A percentile compares a stretch with the other conserved stretches of the same genome.
These are phyloP conservation scores for Oophaga pumilio DNA, from an alignment of 2,113 vertebrate genomes.

Conservation along the genomic window DNA sequence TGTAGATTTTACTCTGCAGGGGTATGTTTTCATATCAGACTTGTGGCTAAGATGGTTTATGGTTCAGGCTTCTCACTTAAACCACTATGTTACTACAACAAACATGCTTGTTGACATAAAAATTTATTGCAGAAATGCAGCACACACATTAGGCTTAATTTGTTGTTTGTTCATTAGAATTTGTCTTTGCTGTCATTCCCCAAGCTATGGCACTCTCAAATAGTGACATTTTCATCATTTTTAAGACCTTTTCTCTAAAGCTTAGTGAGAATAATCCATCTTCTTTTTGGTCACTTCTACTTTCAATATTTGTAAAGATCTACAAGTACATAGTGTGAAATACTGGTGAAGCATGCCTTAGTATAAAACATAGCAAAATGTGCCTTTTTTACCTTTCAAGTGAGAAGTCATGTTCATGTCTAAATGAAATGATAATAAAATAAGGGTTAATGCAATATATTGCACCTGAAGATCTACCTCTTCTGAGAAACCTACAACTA, in stretches of 20 bases:
- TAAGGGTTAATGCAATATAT: too few species aligned
- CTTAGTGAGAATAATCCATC: background rate
- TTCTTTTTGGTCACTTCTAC: background rate
- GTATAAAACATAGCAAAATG: too few species aligned
- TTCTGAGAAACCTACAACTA: too few species aligned
- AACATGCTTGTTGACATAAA: slow-evolving; percentile 53
- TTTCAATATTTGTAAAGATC: background rate
- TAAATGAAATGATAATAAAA: too few species aligned
- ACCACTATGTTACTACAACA: slow-evolving; percentile 56
- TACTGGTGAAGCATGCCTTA: too few species aligned
- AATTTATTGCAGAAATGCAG: slow-evolving; percentile 53
- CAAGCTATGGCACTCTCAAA: background rate
- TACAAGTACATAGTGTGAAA: too few species aligned
- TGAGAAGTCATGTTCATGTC: too few species aligned
- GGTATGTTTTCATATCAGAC: slow-evolving; percentile 53
- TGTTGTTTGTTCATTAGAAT: slow-evolving; percentile 45
- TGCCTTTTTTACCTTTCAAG: too few species aligned
- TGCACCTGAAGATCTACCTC: too few species aligned
- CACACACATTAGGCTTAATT: slow-evolving; percentile 45
- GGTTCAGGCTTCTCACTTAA: slow-evolving; percentile 55
- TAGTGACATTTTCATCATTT: background rate
- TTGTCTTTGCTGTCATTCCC: slow-evolving; percentile 35
- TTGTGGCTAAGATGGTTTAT: slow-evolving; percentile 54
- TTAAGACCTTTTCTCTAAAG: too few species aligned
- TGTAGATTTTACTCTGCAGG: slow-evolving; percentile 50